Conservation (phyloP, 2,797 vertebrate genomes). For the Cynopterus sphinx region DNA sequence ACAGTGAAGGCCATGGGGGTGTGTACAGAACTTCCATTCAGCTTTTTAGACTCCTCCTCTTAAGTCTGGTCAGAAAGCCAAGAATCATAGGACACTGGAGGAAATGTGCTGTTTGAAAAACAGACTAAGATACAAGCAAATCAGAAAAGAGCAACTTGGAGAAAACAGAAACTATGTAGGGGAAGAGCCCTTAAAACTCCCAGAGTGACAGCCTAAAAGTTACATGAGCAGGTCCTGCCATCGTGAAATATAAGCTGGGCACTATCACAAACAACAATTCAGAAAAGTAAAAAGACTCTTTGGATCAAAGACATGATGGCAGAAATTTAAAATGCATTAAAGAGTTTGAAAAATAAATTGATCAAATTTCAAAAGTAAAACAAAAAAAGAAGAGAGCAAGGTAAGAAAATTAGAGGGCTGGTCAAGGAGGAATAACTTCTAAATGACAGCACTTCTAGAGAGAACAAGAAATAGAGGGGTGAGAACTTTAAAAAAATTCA, state of each 20-base stretch:
- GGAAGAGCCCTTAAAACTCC: neutral
- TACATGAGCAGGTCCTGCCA: neutral
- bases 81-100: neutral
- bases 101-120: neutral
- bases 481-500: neutral
- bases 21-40: neutral
- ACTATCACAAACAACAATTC: neutral
- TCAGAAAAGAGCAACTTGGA: neutral
- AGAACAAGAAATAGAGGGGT: neutral
- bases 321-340: neutral
- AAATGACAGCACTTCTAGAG: neutral
- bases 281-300: neutral
- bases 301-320: neutral
- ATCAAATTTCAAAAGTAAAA: neutral
- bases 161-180: neutral
- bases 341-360: neutral
- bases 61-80: neutral
- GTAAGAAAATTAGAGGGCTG: neutral
- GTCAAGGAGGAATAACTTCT: neutral
- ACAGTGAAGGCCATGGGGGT: neutral
- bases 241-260: neutral
- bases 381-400: neutral
- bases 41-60: neutral
- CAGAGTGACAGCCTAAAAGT: neutral
- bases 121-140: neutral